These are phyloP conservation scores for Philypnodon macrostomus DNA, from an alignment of 2,797 vertebrate genomes.

Conservation along the genomic window DNA sequence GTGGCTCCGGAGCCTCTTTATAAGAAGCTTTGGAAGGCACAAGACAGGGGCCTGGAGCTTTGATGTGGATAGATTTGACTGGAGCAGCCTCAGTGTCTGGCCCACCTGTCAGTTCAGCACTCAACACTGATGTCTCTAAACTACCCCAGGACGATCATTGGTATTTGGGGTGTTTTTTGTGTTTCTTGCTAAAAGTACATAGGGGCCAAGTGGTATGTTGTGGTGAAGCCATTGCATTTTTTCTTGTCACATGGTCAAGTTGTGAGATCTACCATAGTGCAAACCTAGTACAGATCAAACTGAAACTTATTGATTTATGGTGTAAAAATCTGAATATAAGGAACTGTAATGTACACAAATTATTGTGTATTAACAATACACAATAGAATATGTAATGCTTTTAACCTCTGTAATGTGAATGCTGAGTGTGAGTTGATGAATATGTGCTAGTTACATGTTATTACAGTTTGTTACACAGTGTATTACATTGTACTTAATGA, in stretches of 20 bases:
- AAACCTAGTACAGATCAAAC: no score
- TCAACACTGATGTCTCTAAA: constrained; percentile 56
- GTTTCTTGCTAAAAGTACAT: neutral
- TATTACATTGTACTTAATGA: no score
- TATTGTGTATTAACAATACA: no score
- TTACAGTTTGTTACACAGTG: no score
- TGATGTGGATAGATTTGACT: constrained; percentile 64
- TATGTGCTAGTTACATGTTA: no score
- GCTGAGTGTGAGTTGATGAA: no score
- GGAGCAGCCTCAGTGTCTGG: constrained; percentile 30
- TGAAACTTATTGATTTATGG: no score
- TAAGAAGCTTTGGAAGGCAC: constrained; percentile 34
- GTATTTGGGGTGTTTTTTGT: constrained; percentile 15
- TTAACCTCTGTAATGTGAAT: no score
- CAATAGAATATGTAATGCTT: no score
- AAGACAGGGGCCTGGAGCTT: constrained; percentile 44
- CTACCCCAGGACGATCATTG: constrained; percentile 34
- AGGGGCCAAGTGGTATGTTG: constrained; percentile 10
- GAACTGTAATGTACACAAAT: no score
- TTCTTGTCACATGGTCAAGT: neutral
- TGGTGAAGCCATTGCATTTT: neutral
- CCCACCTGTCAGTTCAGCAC: constrained; percentile 46
- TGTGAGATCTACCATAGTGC: no score
- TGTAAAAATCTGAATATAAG: no score
- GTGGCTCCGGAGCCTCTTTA: constrained; percentile 65